These are phyloP conservation scores for Calliopum simillimum DNA, from an alignment of 2,888 invertebrate species.

Conservation along the genomic window DNA sequence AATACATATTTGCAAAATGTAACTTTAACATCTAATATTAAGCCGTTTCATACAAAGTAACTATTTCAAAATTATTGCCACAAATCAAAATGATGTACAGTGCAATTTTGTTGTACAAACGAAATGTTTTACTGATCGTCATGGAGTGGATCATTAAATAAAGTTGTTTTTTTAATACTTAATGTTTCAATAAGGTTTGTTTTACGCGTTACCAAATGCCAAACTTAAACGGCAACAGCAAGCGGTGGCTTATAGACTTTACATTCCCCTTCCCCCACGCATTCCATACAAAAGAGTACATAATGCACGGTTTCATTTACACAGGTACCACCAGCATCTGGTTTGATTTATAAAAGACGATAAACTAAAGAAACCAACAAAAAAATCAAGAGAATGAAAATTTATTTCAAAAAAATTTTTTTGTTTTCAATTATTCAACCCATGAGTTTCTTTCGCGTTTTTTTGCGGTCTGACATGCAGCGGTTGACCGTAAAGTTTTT, in stretches of 20 bases:
- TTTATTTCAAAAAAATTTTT: neutral
- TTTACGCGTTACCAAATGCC: neutral
- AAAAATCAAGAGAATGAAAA: no score
- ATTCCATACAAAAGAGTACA: no score
- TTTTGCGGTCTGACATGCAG: conserved; percentile 33
- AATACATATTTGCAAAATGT: no score
- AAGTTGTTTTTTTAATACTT: neutral
- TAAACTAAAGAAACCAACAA: no score
- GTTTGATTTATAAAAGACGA: no score
- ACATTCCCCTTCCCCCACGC: no score
- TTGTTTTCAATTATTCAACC: neutral
- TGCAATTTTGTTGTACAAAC: neutral
- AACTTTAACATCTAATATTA: no score
- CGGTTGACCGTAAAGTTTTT: conserved; percentile 21
- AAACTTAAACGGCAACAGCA: no score
- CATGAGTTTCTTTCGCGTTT: neutral
- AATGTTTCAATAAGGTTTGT: conserved; percentile 22
- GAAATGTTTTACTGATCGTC: neutral
- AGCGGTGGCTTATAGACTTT: no score
- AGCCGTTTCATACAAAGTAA: no score
- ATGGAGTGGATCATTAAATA: neutral
- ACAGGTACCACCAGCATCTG: no score
- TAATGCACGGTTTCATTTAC: no score
- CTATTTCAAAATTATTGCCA: conserved; percentile 21
- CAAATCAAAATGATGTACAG: conserved; percentile 35